Percentiles rank a stretch among this genome's conserved stretches.
phyloP scores from a whole-genome alignment of 2,797 vertebrate genomes.

The Sandelia bainsii region DNA sequence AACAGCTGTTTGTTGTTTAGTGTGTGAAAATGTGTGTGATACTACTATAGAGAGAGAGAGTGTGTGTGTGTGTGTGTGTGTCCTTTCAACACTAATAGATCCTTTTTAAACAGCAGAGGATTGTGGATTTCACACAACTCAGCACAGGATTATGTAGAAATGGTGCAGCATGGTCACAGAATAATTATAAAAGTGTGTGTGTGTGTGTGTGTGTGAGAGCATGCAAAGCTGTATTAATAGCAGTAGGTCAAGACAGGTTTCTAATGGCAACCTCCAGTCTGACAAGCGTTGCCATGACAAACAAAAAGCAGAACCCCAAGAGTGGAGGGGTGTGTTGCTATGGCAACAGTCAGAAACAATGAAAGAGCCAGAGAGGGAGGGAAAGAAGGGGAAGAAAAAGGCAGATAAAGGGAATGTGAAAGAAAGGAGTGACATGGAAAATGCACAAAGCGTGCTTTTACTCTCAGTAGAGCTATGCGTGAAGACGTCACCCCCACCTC shows the following conservation, averaged over 20 bases:
- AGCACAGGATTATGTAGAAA: constrained; percentile 41
- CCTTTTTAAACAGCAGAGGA: constrained; percentile 26
- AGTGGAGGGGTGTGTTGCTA: constrained; percentile 61
- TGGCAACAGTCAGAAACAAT: constrained; percentile 77
- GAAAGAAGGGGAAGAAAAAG: constrained; percentile 22
- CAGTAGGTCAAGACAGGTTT: constrained; percentile 74
- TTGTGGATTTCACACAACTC: constrained; percentile 33
- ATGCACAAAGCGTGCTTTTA: constrained; percentile 33
- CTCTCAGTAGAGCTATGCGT: constrained; percentile 28
- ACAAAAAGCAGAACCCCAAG: constrained; percentile 73
- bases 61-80: constrained; percentile 23
- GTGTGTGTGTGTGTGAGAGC: constrained; percentile 16
- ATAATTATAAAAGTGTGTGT: constrained; percentile 54
- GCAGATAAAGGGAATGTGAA: constrained; percentile 38
- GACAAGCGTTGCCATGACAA: constrained; percentile 83
- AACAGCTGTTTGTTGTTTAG: constrained; percentile 33
- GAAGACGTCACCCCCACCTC: constrained; percentile 18
- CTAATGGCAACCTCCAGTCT: constrained; percentile 75
- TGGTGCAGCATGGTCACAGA: constrained; percentile 38
- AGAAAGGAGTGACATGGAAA: constrained; percentile 42
- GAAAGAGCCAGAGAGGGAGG: constrained; percentile 44
- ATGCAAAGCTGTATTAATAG: constrained; percentile 68
- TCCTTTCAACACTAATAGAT: constrained; percentile 33
- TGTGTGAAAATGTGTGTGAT: constrained; percentile 14
- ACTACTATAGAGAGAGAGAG: constrained; percentile 6